Evolutionary conservation across 2,113 vertebrate species (phyloP), one percentile per base, ranked within the genome.

Genomic region (Anolis sagrei): DNA sequence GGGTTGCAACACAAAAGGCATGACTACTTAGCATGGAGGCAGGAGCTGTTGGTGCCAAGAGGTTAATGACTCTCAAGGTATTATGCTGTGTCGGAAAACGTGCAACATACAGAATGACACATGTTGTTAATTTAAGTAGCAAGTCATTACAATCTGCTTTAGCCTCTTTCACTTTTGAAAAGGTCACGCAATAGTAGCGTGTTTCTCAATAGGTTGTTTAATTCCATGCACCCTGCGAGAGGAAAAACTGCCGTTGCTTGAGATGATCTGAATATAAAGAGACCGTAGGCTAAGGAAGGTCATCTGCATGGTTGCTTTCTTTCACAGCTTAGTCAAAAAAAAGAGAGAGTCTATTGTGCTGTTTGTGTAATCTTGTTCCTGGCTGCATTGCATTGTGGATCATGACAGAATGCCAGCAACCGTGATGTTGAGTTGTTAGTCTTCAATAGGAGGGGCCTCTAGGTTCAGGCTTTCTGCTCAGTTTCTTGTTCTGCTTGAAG

Each of bases 11-110:
- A 90, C 91, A 95, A 75, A 80, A 84, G 82, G 88, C 94, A 75
- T 87, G 91, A 89, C 90, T 92, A 90, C 81, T 92, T 88, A 92
- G 88, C 89, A 89, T 91, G 92, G 92, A 93, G 91, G 87, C 83
- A 49, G 73, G 92, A 89, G 32, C 90, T 93, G 75, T 88, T 86
- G 82, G 51, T 91, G 92, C 93, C 89, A 90, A 90, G 92, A 94
- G 94, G 94, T 95, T 94, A 95, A 94, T 92, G 92, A 91, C 91
- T 89, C 92, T 82, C 89, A 84, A 2, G 21, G 91, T 85, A 90
- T 93, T 91, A 91, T 83, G 90, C 89, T 89, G 89, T 92, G 90
- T 73, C 51, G 89, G 91, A 91, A 93, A 94, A 94, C 93, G 93
- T 93, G 86, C 84, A 94, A 91, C 92, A 93, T 92, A 85, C 87